phyloP scores from a whole-genome alignment of 2,797 vertebrate species.

The Spizella passerina region DNA sequence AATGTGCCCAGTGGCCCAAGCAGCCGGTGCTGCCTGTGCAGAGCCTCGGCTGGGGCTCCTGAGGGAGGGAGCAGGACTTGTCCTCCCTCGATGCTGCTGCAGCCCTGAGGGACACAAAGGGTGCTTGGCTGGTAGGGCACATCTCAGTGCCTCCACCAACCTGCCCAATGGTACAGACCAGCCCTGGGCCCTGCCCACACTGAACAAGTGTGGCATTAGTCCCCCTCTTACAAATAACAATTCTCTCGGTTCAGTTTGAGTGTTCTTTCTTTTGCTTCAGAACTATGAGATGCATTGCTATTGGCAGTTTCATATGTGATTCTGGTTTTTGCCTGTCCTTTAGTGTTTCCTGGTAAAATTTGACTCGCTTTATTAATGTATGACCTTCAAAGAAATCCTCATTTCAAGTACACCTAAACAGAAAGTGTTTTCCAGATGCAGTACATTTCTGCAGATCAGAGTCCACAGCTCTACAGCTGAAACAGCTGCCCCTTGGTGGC shows the following conservation, averaged over 20 bases:
- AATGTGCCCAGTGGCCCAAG: background rate
- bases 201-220: background rate
- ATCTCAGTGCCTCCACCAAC: background rate
- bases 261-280: background rate
- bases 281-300: background rate
- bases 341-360: background rate
- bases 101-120: background rate
- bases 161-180: background rate
- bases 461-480: background rate
- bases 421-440: background rate
- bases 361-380: background rate
- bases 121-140: background rate
- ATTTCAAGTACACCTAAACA: background rate
- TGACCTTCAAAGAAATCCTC: background rate
- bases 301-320: background rate
- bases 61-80: background rate
- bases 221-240: background rate
- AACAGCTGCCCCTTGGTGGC: background rate
- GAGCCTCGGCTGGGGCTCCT: background rate
- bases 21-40: rapidly evolving
- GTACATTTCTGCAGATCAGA: background rate
- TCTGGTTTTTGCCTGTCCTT: background rate
- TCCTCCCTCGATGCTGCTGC: background rate
- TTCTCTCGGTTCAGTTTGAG: background rate
- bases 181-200: background rate